These are phyloP conservation scores for Sciaenops ocellatus DNA, from an alignment of 2,797 vertebrate genomes.

Conservation along the genomic window DNA sequence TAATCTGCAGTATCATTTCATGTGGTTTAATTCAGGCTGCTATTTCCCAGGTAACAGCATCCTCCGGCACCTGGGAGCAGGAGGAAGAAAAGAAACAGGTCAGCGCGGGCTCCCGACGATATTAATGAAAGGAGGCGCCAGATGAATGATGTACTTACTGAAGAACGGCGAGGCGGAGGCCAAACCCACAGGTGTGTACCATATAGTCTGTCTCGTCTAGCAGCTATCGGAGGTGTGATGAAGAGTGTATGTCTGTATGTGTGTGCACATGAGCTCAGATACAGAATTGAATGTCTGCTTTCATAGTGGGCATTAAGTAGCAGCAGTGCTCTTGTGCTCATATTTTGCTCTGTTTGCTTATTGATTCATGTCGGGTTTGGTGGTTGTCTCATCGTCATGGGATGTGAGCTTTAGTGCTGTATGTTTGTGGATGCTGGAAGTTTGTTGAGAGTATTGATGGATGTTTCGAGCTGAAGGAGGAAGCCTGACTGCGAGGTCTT, in stretches of 20 bases:
- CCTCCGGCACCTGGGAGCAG: constrained; percentile 30
- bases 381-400: not conserved
- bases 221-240: not conserved
- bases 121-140: constrained; percentile 3
- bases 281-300: not conserved
- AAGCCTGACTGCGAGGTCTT: not conserved
- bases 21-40: constrained; percentile 2
- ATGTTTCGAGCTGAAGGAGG: too few relatives aligned
- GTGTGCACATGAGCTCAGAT: not conserved
- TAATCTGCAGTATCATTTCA: not conserved
- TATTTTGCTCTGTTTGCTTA: not conserved
- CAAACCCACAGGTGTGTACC: constrained; percentile 19
- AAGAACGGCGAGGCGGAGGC: constrained; percentile 7
- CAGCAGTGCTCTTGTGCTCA: too few relatives aligned
- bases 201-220: not conserved
- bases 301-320: not conserved
- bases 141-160: constrained; percentile 4
- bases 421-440: not conserved
- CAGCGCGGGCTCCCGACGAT: not conserved
- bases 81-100: constrained; percentile 8
- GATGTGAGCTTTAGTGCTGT: not conserved
- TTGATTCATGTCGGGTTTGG: not conserved
- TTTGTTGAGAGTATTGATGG: not conserved
- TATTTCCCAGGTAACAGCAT: constrained; percentile 23
- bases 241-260: not conserved